Evolutionary conservation across 2,797 vertebrate species (phyloP), one percentile per base, ranked within the genome.

Genomic region (Chelidonichthys spinosus): DNA sequence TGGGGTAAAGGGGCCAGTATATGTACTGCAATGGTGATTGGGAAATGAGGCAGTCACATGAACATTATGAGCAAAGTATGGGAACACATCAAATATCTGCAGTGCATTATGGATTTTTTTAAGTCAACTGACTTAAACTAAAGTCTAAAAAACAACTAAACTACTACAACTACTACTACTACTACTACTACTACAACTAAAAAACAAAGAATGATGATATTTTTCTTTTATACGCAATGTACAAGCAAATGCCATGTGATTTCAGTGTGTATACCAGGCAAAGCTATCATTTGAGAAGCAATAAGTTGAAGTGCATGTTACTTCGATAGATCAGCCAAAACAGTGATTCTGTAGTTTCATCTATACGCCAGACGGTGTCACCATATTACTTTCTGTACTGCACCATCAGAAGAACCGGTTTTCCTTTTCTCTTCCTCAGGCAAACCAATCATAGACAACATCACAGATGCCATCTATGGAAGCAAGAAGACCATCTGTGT

Each of bases 401-500:
- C 37, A 44, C 18, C 35, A 17, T 32, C 47, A 65, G 9, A 55
- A 17, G 35, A 42, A 2, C 15, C 32, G 0, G 35, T 13, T 25
- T 44, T 15, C 3, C 7, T 42, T 17, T 43, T 7, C 4, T 70
- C 10, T 15, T 53, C 42, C 15, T 42, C 90, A 88, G 95, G 94
- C 8, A 94, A 76, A 54, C 58, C 91, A 50, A 95, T 95, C 79
- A 85, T 94, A 25, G 93, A 95, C 4, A 95, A 95, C 83, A 95
- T 95, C 15, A 85, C 94, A 3, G 92, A 95, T 5, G 89, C 91
- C 64, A 95, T 95, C 46, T 95, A 96, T 40, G 88, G 87, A 14
- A 95, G 94, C 87, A 90, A 93, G 44, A 95, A 95, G 89, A 95
- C 94, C 59, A 92, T 96, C 81, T 95, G 95, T 64, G 81, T 95